Evolutionary conservation across 2,888 invertebrate species (phyloP).

Genomic region (Stratiomys singularior): DNA sequence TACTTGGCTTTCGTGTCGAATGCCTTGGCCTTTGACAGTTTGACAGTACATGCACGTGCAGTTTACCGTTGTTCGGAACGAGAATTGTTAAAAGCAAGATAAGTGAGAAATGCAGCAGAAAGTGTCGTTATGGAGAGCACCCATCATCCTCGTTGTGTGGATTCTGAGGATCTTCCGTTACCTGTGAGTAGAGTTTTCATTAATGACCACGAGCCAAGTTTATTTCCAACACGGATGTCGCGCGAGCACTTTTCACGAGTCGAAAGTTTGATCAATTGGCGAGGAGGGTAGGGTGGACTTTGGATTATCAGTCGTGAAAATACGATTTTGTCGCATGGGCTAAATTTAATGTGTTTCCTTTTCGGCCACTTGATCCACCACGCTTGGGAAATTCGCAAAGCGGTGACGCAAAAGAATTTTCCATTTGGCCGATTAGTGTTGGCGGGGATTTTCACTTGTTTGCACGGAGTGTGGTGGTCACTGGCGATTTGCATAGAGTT

Average conservation of each 20-base stretch:
- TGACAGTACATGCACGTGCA: constrained; percentile 25
- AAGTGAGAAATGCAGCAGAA: constrained; percentile 16
- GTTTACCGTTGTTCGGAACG: constrained; percentile 20
- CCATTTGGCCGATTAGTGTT: background rate
- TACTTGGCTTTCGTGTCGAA: background rate
- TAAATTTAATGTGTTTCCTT: no score
- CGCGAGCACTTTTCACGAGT: no score
- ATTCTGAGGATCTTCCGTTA: constrained; percentile 23
- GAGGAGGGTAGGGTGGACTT: background rate
- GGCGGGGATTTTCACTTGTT: no score
- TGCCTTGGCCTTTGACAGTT: constrained; percentile 28
- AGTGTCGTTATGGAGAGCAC: constrained; percentile 15
- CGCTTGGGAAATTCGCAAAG: background rate
- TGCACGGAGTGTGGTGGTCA: no score
- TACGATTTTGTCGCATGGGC: background rate
- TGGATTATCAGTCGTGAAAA: constrained; percentile 18
- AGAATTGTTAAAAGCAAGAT: constrained; percentile 9
- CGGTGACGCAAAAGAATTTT: background rate
- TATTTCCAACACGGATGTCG: no score
- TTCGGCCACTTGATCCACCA: no score
- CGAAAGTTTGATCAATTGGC: background rate
- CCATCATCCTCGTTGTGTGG: constrained; percentile 9
- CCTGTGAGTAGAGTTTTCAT: constrained; percentile 22
- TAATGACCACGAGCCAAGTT: background rate
- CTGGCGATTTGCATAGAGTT: no score